These are phyloP conservation scores for Hydraecia micacea DNA, from an alignment of 2,888 invertebrate species.

Conservation along the genomic window DNA sequence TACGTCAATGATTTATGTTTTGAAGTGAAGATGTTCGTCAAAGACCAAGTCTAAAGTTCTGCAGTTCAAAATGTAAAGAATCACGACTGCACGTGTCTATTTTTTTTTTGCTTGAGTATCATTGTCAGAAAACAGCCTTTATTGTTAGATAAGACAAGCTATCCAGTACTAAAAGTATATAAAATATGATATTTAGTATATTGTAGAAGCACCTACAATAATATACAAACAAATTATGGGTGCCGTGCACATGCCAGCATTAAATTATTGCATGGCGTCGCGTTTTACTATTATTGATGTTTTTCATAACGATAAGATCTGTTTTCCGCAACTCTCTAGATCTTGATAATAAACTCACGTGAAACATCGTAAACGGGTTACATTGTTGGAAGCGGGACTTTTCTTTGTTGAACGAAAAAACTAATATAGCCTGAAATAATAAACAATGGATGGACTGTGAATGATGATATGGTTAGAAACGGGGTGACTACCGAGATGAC, in stretches of 20 bases:
- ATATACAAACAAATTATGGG: neutral
- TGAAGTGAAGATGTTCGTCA: neutral
- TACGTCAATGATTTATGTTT: neutral
- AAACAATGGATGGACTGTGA: no score
- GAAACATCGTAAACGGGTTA: neutral
- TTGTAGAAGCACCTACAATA: neutral
- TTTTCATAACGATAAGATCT: constrained; percentile 42
- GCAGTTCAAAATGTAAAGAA: neutral
- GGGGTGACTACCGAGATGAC: no score
- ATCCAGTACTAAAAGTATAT: neutral
- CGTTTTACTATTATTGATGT: constrained; percentile 35
- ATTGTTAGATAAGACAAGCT: neutral
- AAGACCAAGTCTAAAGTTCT: neutral
- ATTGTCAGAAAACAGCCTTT: neutral
- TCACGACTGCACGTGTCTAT: neutral
- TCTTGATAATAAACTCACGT: constrained; percentile 8
- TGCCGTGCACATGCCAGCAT: constrained; percentile 21
- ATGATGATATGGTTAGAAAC: no score
- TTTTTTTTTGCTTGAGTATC: neutral
- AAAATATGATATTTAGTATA: no score
- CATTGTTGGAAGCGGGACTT: neutral
- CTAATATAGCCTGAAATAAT: neutral
- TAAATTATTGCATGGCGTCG: constrained; percentile 36
- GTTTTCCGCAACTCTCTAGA: constrained; percentile 38
- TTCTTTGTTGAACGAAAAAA: no score